Evolutionary conservation across 2,888 invertebrate species (phyloP), one percentile per base, ranked within the genome.

Genomic region (Xestia sexstrigata): DNA sequence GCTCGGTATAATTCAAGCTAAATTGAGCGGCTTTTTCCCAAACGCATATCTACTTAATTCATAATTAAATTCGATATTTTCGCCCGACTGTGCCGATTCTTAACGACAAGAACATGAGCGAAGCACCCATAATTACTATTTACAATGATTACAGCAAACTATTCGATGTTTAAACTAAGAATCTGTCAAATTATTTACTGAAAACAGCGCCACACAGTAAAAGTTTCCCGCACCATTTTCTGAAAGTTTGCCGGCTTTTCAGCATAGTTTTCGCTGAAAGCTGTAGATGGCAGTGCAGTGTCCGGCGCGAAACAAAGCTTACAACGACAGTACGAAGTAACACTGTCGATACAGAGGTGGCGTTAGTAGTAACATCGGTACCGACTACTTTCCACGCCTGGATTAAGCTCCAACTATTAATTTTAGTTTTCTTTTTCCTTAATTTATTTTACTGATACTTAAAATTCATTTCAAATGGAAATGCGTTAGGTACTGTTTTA

Each of bases 281-380:
- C 47, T 67, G 45, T 81, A 88, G 88, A 87, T 89, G 88, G 89
- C 87, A 42, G 78, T 75, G 35, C 42, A 65, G 42, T 52, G 30
- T 23, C 42, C 35, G 17, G 17, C n/a, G 26, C 17, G 15, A 49
- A 35, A 62, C 15, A 62, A 62, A 76, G 62, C 68, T 79, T 67
- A 69, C 49, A 66, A 52, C n/a, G 23, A 42, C 11, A 30, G 60
- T 62, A 63, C 7, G 55, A 70, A 23, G 30, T 84, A 69, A 9
- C 39, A 0, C n/a, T 13, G 4, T 9, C 2, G 4, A 60, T 62
- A 62, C 60, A 82, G 23, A 87, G 87, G 86, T 87, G 87, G 87
- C 88, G 88, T 62, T 86, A 70, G 63, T 42, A 20, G 65, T 5
- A 42, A 13, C 45, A 30, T 52, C 7, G 5, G 45, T 30, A 7